phyloP scores from a whole-genome alignment of 1,140 invertebrate genomes.

The Ericerus pela region DNA sequence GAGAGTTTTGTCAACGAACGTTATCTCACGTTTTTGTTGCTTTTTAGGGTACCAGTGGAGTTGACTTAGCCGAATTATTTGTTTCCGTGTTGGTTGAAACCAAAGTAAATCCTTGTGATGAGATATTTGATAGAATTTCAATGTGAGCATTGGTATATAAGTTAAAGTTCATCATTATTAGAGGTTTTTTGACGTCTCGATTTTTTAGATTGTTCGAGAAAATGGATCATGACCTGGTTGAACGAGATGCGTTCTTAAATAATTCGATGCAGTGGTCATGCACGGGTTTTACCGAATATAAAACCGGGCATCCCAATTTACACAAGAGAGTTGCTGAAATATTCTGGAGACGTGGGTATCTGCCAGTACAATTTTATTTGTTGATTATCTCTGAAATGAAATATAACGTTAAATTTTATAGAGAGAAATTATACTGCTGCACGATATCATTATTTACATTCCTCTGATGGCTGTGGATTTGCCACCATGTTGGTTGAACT shows the following conservation, averaged over 20 bases:
- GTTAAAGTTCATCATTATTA: too few species aligned
- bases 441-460: slow-evolving; percentile 78
- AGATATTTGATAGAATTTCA: slow-evolving; percentile 1
- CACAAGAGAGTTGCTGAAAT: slow-evolving; percentile 62
- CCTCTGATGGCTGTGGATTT: slow-evolving; percentile 68
- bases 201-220: slow-evolving; percentile 43
- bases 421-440: slow-evolving; percentile 77
- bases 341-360: slow-evolving; percentile 59
- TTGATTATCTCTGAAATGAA: neutral
- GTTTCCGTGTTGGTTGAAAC: slow-evolving; percentile 68
- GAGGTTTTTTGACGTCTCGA: slow-evolving; percentile 8
- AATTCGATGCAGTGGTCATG: slow-evolving; percentile 62
- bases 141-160: neutral
- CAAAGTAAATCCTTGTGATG: slow-evolving; percentile 40
- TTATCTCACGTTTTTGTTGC: slow-evolving; percentile 14
- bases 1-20: neutral
- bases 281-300: slow-evolving; percentile 35
- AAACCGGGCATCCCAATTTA: slow-evolving; percentile 47
- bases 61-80: slow-evolving; percentile 69
- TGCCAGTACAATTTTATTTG: neutral
- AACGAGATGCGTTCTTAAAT: slow-evolving; percentile 61
- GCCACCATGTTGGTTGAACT: slow-evolving; percentile 84
- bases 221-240: slow-evolving; percentile 54
- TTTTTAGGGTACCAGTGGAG: slow-evolving; percentile 59
- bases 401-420: slow-evolving; percentile 27